phyloP scores from a whole-genome alignment of 2,888 invertebrate species.

The Parapristionchus giblindavisi region DNA sequence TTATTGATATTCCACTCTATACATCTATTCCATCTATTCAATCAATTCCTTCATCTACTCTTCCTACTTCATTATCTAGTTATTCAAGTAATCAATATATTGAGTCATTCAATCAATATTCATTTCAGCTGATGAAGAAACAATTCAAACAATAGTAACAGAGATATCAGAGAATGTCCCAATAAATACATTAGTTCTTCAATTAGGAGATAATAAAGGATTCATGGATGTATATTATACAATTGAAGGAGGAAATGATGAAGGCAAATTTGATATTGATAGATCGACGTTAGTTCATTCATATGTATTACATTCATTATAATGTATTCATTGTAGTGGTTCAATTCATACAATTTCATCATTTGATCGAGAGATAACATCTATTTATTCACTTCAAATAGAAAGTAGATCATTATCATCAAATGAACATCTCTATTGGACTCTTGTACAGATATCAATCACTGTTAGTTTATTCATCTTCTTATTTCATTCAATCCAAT shows the following conservation, averaged over 20 bases:
- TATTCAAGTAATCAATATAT: neutral
- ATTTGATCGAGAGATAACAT: constrained; percentile 85
- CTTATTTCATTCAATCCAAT: neutral
- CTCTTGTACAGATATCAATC: constrained; percentile 85
- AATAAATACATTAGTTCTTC: constrained; percentile 65
- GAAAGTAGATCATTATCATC: constrained; percentile 80
- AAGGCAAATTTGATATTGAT: constrained; percentile 64
- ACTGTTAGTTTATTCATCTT: constrained; percentile 42
- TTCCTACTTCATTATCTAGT: too few relatives aligned
- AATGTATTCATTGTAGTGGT: constrained; percentile 77
- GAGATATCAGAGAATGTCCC: constrained; percentile 66
- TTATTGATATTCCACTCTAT: constrained; percentile 41
- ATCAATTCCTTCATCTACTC: neutral
- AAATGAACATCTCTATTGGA: constrained; percentile 63
- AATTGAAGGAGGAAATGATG: constrained; percentile 66
- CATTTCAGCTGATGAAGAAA: constrained; percentile 46
- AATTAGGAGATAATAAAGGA: constrained; percentile 49
- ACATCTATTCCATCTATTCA: constrained; percentile 3
- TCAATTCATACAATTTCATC: constrained; percentile 87
- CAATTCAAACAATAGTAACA: constrained; percentile 64
- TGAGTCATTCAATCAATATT: neutral
- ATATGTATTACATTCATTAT: neutral
- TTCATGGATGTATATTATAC: constrained; percentile 51
- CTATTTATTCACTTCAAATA: constrained; percentile 87
- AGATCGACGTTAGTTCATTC: constrained; percentile 47